Base-by-base conservation (phyloP, 2,113 vertebrate species). In the Halichoeres trimaculatus region DNA sequence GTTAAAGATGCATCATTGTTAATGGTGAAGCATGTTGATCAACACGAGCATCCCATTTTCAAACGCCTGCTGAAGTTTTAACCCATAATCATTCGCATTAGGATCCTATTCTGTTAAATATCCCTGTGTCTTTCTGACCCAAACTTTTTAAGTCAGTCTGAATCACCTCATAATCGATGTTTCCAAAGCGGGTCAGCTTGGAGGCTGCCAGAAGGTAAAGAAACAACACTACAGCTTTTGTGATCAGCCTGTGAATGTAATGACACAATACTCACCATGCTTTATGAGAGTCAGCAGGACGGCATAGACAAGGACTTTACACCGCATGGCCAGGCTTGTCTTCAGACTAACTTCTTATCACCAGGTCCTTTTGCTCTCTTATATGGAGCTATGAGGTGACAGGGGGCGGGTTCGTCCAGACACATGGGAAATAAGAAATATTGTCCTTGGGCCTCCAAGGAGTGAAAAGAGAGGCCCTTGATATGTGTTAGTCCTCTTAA, bases 291-390 rank as follows among this genome's bases (percentile, higher is more conserved):
- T 62, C 85, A 92, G 77, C 23, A 91, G 53, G 74, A 76, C 76
- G 69, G 78, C 66, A 75, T 14, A 74, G 81, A 84, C 17, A 83
- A 94, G 92, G 91, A 95, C 94, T 95, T 93, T 94, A 93, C 82
- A 91, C 92, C 47, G 50, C 93, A 94, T 92, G 79, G 81, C 74
- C 52, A 63, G 57, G 75, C 78, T 90, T 88, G 70, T 90, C 85
- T 85, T 56, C 35, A 87, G 43, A 81, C 48, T 40, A 57, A 76
- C 19, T 73, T 85, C 88, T 94, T 94, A 94, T 94, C 92, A 83
- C 65, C 82, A 22, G 83, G 68, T 24, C 80, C 58, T 77, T 80
- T 68, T 5, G 54, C 66, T 11, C 48, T 80, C 80, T 85, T 87
- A 84, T 90, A 91, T 87, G 87, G 76, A 72, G 75, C 70, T n/a